Conservation (phyloP, 1,140 invertebrate genomes). For the Aphaenogaster ashmeadi region DNA sequence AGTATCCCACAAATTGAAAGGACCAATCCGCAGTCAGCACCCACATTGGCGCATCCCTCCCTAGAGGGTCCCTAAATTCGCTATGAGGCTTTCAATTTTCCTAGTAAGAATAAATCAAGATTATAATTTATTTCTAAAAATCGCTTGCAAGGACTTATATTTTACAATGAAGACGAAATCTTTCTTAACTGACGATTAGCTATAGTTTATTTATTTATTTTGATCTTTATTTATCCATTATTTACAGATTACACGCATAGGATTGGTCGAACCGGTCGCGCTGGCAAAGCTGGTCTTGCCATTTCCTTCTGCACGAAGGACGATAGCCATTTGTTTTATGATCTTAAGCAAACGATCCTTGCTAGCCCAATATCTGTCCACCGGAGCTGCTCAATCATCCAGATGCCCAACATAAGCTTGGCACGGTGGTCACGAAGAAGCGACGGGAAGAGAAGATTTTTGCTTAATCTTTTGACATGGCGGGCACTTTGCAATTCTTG, state of each 20-base stretch:
- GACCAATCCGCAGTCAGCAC: no score
- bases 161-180: not conserved
- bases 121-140: not conserved
- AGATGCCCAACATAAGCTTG: constrained; percentile 99
- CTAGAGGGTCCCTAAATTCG: no score
- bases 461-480: constrained; percentile 87
- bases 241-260: constrained; percentile 98
- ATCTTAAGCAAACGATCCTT: constrained; percentile 97
- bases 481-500: not conserved
- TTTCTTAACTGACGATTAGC: not conserved
- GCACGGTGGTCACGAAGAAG: constrained; percentile 97
- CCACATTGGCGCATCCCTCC: no score
- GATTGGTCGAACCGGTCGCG: constrained; percentile 99
- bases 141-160: not conserved
- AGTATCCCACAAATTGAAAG: no score
- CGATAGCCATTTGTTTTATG: constrained; percentile 98
- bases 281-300: constrained; percentile 98
- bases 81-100: not conserved
- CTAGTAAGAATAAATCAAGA: not conserved
- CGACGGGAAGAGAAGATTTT: constrained; percentile 98
- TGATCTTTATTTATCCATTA: constrained; percentile 40
- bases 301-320: constrained; percentile 99
- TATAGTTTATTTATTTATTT: constrained; percentile 10
- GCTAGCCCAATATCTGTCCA: constrained; percentile 97
- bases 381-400: constrained; percentile 99